Conservation (phyloP, 64 coral and sea anemone species). For the Orbicella faveolata region DNA sequence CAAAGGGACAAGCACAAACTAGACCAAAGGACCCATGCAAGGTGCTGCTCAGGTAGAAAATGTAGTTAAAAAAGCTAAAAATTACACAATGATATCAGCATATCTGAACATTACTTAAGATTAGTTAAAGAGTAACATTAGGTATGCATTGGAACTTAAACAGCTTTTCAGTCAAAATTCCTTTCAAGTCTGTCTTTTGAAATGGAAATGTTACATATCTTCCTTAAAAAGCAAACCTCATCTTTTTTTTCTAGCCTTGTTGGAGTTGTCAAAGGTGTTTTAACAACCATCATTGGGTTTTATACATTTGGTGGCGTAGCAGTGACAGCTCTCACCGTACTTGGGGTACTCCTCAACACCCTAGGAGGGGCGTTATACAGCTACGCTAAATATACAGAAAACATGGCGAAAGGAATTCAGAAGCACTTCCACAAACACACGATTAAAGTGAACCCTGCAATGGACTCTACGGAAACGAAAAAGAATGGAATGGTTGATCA, state of each 20-base stretch:
- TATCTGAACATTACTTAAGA: too few species aligned
- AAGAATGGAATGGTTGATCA: slow-evolving; percentile 16
- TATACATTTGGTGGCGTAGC: slow-evolving; percentile 83
- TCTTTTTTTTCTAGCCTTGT: slow-evolving; percentile 56
- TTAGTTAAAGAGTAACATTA: too few species aligned
- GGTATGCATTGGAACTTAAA: too few species aligned
- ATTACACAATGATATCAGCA: too few species aligned
- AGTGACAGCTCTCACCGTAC: slow-evolving; percentile 21
- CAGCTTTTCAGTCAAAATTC: too few species aligned
- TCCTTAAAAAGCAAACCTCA: too few species aligned
- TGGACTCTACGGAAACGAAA: background rate
- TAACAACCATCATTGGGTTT: slow-evolving; percentile 78
- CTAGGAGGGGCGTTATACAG: slow-evolving; percentile 52
- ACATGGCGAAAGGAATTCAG: slow-evolving; percentile 38
- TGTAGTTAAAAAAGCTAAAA: too few species aligned
- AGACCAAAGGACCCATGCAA: too few species aligned
- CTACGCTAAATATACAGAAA: slow-evolving; percentile 71
- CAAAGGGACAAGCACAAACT: too few species aligned
- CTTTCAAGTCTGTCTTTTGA: too few species aligned
- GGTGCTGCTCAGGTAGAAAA: too few species aligned
- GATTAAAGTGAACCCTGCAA: background rate
- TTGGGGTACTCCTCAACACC: slow-evolving; percentile 63
- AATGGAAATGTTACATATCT: too few species aligned
- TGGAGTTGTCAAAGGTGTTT: slow-evolving; percentile 76
- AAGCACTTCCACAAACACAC: slow-evolving; percentile 62